A percentile compares a stretch with the other conserved stretches of the same genome.
Conservation (phyloP, 2,797 vertebrate species). For the Allochrocebus solatus region DNA sequence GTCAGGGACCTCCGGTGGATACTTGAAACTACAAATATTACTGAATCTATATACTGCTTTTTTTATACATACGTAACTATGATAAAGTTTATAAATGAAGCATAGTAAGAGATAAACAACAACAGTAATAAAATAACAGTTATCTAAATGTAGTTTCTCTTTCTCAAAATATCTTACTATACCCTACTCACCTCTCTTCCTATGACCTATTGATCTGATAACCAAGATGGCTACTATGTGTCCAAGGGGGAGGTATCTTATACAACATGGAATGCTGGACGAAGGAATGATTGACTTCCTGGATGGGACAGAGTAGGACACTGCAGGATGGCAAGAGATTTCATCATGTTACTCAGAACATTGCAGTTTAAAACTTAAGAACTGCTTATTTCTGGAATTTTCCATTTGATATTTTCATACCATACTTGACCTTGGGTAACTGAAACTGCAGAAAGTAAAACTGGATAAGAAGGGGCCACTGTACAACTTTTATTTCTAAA, state of each 20-base stretch:
- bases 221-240: background rate
- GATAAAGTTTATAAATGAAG: background rate
- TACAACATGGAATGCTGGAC: background rate
- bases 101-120: background rate
- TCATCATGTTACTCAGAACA: background rate
- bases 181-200: background rate
- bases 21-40: background rate
- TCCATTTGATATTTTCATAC: background rate
- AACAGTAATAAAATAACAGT: background rate
- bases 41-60: background rate
- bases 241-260: background rate
- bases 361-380: background rate
- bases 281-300: background rate
- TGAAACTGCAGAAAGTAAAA: background rate
- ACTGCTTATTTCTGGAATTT: background rate
- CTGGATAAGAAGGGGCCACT: background rate
- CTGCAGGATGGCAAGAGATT: background rate
- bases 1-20: background rate
- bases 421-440: background rate
- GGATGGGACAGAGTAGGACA: background rate
- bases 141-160: background rate
- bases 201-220: background rate
- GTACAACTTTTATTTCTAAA: slow-evolving; percentile 39
- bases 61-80: background rate
- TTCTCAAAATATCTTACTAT: background rate